These are phyloP conservation scores for Drosophila picticornis DNA, from an alignment of 2,888 invertebrate genomes.

Conservation along the genomic window DNA sequence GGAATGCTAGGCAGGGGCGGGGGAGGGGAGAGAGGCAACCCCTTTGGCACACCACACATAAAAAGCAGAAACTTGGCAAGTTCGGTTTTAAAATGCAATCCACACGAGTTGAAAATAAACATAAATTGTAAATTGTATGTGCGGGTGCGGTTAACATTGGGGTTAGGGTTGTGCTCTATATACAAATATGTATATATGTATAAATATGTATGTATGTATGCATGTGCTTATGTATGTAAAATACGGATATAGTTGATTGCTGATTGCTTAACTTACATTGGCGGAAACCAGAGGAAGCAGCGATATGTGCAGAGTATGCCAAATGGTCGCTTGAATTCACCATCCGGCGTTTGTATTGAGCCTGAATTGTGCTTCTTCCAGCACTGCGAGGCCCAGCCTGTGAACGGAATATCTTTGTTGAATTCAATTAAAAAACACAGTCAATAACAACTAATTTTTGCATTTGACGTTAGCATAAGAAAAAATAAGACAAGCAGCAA, in stretches of 20 bases:
- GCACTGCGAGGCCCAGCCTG: slow-evolving; percentile 84
- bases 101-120: slow-evolving; percentile 69
- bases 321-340: slow-evolving; percentile 84
- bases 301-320: slow-evolving; percentile 85
- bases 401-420: slow-evolving; percentile 5
- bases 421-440: not conserved
- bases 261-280: slow-evolving; percentile 81
- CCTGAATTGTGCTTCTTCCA: slow-evolving; percentile 84
- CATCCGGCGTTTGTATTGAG: slow-evolving; percentile 84
- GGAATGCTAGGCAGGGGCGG: not conserved
- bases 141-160: slow-evolving; percentile 7
- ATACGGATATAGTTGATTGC: slow-evolving; percentile 26
- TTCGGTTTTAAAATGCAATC: slow-evolving; percentile 76
- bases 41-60: slow-evolving; percentile 15
- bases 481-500: not conserved
- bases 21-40: not conserved
- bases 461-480: not conserved
- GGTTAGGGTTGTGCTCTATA: slow-evolving; percentile 7
- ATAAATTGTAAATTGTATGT: slow-evolving; percentile 67
- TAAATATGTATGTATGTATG: not conserved
- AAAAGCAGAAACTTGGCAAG: slow-evolving; percentile 21
- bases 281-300: slow-evolving; percentile 84
- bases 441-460: not conserved
- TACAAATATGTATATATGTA: not conserved
- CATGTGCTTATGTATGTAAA: not conserved